Percentiles rank a stretch among this genome's conserved stretches.
phyloP scores from a whole-genome alignment of 2,888 invertebrate species.

The Dusona sp. region DNA sequence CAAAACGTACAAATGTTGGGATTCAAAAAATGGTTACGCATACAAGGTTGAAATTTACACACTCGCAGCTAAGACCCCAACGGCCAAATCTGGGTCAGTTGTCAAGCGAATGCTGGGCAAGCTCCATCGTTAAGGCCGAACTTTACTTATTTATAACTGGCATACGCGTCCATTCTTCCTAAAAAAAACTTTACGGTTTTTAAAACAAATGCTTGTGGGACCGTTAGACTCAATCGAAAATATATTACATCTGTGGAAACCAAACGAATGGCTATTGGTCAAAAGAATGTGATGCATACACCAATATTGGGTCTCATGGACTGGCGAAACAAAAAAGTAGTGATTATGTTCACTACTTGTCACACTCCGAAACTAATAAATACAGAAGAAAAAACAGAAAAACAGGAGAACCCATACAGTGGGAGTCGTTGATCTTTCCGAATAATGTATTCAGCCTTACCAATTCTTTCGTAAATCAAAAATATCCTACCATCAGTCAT shows the following conservation, averaged over 20 bases:
- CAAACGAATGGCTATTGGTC: conserved; percentile 2
- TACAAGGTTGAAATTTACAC: conserved; percentile 20
- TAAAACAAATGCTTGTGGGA: conserved; percentile 28
- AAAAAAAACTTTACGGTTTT: background rate
- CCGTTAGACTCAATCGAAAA: conserved; percentile 24
- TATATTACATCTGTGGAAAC: conserved; percentile 13
- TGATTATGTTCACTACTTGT: too few relatives aligned
- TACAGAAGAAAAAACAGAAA: too few relatives aligned
- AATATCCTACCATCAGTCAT: too few relatives aligned
- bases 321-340: conserved; percentile 17
- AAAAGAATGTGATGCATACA: conserved; percentile 12
- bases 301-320: conserved; percentile 1
- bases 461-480: too few relatives aligned
- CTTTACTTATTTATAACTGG: conserved; percentile 33
- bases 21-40: conserved; percentile 17
- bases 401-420: too few relatives aligned
- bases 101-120: background rate
- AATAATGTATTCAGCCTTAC: too few relatives aligned
- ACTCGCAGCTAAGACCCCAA: background rate
- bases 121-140: background rate
- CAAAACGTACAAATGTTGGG: conserved; percentile 1
- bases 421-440: too few relatives aligned
- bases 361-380: too few relatives aligned
- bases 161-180: conserved; percentile 11
- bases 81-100: conserved; percentile 20